phyloP scores from a whole-genome alignment of 1,140 invertebrate species.

The Aphaenogaster ashmeadi region DNA sequence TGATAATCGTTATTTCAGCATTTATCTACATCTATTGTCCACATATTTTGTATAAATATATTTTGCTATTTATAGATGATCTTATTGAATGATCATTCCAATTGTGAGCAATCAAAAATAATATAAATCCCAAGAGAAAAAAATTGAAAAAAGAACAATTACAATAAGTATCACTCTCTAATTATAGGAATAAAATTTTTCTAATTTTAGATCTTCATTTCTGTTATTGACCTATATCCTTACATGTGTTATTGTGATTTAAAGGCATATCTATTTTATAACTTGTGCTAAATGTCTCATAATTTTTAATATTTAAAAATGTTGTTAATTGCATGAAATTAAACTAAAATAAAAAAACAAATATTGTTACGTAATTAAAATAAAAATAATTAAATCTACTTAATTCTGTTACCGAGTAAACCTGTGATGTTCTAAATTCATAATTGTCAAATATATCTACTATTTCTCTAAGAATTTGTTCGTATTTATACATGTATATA shows the following conservation, averaged over 20 bases:
- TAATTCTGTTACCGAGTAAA: not conserved
- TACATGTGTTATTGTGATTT: not conserved
- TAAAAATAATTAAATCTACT: constrained; percentile 10
- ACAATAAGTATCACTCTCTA: not conserved
- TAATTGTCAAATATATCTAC: constrained; percentile 7
- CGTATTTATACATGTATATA: constrained; percentile 17
- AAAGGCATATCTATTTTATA: not conserved
- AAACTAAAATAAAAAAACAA: constrained; percentile 15
- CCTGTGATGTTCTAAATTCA: constrained; percentile 10
- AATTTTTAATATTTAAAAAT: constrained; percentile 2
- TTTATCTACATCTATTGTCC: constrained; percentile 56
- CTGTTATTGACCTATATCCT: not conserved
- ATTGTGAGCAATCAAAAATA: constrained; percentile 19
- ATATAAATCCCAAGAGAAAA: not conserved
- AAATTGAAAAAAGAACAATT: not conserved
- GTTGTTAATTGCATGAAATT: constrained; percentile 3
- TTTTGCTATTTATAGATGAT: constrained; percentile 25
- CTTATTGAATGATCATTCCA: not conserved
- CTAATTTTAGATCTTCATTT: constrained; percentile 4
- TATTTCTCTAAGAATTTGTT: constrained; percentile 17
- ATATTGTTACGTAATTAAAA: not conserved
- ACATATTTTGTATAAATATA: constrained; percentile 48
- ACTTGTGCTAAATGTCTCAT: not conserved
- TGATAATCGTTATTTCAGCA: constrained; percentile 37
- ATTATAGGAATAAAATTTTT: not conserved